These are phyloP conservation scores for Gobius niger DNA, from an alignment of 2,113 vertebrate species.

Conservation along the genomic window DNA sequence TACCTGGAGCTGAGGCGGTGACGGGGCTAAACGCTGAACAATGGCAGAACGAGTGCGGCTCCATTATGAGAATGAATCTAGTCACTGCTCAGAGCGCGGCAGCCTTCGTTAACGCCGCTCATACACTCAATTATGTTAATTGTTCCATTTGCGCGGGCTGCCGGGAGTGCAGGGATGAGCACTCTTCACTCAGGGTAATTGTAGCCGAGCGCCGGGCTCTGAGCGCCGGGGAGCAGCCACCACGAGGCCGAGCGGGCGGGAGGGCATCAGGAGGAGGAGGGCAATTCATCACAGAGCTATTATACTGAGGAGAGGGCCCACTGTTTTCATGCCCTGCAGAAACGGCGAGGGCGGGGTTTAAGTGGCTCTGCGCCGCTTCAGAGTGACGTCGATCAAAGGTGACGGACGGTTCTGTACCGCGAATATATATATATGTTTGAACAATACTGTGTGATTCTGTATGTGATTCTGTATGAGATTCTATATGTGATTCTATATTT, in stretches of 20 bases:
- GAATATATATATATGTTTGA: too few relatives aligned
- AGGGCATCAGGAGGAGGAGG: neutral
- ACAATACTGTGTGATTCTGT: neutral
- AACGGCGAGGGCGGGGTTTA: too few relatives aligned
- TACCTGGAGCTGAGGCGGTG: constrained; percentile 35
- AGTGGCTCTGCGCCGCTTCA: too few relatives aligned
- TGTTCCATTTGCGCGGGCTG: constrained; percentile 75
- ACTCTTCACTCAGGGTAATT: constrained; percentile 72
- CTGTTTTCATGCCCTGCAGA: neutral
- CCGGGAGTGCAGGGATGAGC: constrained; percentile 57
- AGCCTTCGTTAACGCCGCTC: constrained; percentile 75
- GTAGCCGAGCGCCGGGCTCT: constrained; percentile 69
- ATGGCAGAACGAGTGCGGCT: constrained; percentile 63
- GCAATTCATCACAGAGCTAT: neutral
- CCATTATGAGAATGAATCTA: constrained; percentile 78
- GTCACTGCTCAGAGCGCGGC: constrained; percentile 59
- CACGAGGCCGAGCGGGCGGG: constrained; percentile 34
- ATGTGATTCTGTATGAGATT: too few relatives aligned
- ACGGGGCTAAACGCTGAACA: constrained; percentile 61
- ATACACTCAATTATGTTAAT: constrained; percentile 80
- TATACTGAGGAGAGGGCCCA: neutral
- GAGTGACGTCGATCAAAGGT: constrained; percentile 3
- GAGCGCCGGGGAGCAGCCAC: constrained; percentile 42
- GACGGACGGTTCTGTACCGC: constrained; percentile 38
- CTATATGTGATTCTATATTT: too few relatives aligned